Conservation (phyloP, 2,113 vertebrate species). For the Haplochromis vanheusdeni region DNA sequence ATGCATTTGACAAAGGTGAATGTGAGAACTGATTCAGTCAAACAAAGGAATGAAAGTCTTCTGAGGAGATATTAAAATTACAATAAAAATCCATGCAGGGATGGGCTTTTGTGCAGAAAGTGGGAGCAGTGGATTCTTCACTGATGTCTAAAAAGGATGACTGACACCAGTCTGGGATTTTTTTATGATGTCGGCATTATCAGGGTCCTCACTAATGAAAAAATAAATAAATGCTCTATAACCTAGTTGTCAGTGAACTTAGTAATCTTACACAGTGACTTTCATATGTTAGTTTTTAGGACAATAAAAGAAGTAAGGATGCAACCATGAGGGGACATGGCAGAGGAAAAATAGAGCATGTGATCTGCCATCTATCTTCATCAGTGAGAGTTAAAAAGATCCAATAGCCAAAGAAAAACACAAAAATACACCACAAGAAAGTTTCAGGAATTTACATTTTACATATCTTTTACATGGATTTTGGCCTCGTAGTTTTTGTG, state of each 20-base stretch:
- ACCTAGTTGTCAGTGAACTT: background rate
- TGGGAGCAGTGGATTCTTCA: background rate
- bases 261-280: background rate
- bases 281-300: background rate
- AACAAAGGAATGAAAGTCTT: background rate
- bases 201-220: background rate
- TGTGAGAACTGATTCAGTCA: background rate
- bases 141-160: background rate
- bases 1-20: background rate
- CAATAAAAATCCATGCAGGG: background rate
- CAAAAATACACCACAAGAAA: background rate
- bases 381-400: background rate
- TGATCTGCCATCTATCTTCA: background rate
- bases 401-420: background rate
- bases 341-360: background rate
- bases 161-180: background rate
- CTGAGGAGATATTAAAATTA: background rate
- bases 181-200: background rate
- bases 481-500: background rate
- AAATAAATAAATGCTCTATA: background rate
- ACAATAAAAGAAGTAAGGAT: background rate
- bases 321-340: background rate
- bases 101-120: background rate
- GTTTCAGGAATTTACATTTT: background rate
- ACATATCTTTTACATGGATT: background rate